These are phyloP conservation scores for Mythimna impura DNA, from an alignment of 2,888 invertebrate species.

Conservation along the genomic window DNA sequence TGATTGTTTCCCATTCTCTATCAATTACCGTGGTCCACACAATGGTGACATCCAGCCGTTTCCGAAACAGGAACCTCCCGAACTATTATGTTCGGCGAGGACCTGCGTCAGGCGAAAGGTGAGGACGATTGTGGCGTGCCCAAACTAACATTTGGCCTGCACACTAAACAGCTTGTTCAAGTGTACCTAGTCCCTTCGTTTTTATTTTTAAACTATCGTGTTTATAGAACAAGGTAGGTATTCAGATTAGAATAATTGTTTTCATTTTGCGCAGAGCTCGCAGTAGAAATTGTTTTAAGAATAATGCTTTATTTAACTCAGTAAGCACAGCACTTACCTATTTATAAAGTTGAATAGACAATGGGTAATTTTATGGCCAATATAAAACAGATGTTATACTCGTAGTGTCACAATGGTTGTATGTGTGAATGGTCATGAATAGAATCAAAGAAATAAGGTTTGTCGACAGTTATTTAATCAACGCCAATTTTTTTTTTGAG, in stretches of 20 bases:
- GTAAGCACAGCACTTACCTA: not conserved
- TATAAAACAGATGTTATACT: not conserved
- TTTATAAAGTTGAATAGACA: not conserved
- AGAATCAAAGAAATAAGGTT: not conserved
- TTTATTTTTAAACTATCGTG: conserved; percentile 15
- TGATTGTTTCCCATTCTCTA: no score
- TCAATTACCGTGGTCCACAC: no score
- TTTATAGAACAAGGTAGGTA: conserved; percentile 5
- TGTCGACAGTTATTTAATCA: not conserved
- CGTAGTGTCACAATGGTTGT: not conserved
- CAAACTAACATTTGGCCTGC: not conserved
- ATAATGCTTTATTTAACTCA: conserved; percentile 1
- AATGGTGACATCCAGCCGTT: no score
- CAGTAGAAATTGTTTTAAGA: not conserved
- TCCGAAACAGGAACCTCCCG: no score
- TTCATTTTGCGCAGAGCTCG: not conserved
- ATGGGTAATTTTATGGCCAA: conserved; percentile 2
- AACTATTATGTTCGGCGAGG: no score
- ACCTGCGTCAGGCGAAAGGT: no score
- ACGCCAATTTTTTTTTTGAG: not conserved
- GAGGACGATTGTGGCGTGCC: no score
- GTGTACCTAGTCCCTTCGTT: conserved; percentile 16
- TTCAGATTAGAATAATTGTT: conserved; percentile 15
- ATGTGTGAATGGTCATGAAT: not conserved
- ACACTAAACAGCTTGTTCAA: not conserved